Percentiles rank a stretch among this genome's conserved stretches.
phyloP scores from a whole-genome alignment of 2,113 vertebrate species.

The Sterrhoptilus dennistouni region DNA sequence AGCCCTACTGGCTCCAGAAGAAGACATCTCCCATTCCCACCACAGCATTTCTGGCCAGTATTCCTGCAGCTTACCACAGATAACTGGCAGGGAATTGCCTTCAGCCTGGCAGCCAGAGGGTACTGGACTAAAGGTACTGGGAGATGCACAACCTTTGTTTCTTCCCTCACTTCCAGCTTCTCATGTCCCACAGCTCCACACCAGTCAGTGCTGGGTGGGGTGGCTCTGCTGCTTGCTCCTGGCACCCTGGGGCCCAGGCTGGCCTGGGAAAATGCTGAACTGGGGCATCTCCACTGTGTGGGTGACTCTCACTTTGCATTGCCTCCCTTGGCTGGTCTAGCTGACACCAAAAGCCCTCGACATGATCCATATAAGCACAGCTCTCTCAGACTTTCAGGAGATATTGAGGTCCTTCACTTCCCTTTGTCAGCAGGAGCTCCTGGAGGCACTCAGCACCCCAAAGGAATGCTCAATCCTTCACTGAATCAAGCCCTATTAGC shows the following conservation, averaged over 20 bases:
- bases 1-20: background rate
- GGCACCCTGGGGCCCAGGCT: background rate
- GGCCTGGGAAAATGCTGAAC: background rate
- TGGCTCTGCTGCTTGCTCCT: background rate
- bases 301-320: background rate
- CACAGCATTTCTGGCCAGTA: background rate
- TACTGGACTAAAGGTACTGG: background rate
- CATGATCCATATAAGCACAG: background rate
- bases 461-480: background rate
- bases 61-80: background rate
- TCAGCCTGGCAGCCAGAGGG: background rate
- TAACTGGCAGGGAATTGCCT: background rate
- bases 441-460: slow-evolving; percentile 5
- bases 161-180: background rate
- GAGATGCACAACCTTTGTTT: background rate
- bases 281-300: background rate
- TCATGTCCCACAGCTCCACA: background rate
- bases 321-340: background rate
- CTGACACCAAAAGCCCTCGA: background rate
- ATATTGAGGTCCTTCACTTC: background rate
- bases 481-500: slow-evolving; percentile 35
- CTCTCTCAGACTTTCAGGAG: background rate
- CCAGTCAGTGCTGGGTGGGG: accelerated
- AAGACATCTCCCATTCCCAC: background rate
- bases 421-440: slow-evolving; percentile 6